Evolutionary conservation across 2,113 vertebrate genomes (phyloP), one percentile per base, ranked within the genome.

Genomic region (Anhinga rufa): DNA sequence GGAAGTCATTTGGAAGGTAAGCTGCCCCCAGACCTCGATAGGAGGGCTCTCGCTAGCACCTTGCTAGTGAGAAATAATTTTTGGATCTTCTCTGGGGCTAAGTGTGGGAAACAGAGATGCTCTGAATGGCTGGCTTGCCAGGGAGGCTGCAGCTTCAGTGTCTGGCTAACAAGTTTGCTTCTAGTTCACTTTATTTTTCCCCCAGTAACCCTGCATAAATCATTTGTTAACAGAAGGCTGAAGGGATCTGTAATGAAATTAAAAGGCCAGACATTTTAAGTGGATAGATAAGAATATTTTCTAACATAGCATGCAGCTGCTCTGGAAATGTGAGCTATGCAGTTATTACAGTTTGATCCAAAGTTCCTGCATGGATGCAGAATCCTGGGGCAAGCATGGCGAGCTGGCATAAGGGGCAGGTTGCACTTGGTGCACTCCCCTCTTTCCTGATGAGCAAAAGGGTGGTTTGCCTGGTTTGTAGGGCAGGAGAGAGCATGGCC

Each of bases 1-100:
- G 99, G 38, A 99, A 99, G 88, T 98, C 99, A 0, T 99, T 99
- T 13, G 99, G 99, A 96, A 99, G 99, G 99, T 99, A 96, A 91
- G 98, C 78, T 71, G 85, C 34, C 55, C 40, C 49, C 36, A 51
- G 1, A 48, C 14, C 54, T 74, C 7, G 0, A 10, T 4, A 38
- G 64, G 25, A 65, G 46, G 44, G 26, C 19, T 61, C 74, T 79
- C 36, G 12, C 58, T 38, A 91, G 55, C 17, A 6, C 7, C 38
- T 48, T 60, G 68, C 61, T 84, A 64, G 66, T 44, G 55, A 58
- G 38, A 64, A 87, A 21, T 14, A 40, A 19, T 4, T 60, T 86
- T 66, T 28, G 25, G 17, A 57, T 64, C 58, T 62, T 86, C 65
- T 65, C 25, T 70, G 62, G 24, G 13, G 44, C 55, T 32, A 21